phyloP scores from a whole-genome alignment of 2,797 vertebrate species.

The Pristis pectinata region DNA sequence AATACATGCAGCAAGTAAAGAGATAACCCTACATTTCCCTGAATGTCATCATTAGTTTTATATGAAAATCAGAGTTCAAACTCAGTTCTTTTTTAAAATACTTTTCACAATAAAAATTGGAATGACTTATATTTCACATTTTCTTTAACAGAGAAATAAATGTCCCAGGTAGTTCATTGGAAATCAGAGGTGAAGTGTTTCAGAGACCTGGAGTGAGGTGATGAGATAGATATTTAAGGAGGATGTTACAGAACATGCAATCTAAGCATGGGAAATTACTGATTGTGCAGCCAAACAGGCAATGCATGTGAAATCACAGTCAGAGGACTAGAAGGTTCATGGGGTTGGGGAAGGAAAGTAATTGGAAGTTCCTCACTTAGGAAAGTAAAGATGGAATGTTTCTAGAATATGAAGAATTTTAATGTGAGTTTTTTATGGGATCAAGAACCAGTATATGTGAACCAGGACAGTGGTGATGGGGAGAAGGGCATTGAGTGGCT shows the following conservation, averaged over 20 bases:
- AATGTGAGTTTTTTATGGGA: background rate
- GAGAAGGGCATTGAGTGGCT: background rate
- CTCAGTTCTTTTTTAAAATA: background rate
- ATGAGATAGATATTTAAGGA: background rate
- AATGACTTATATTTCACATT: background rate
- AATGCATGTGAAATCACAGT: background rate
- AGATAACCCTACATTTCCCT: background rate
- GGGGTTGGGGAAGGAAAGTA: background rate
- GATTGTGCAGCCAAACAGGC: background rate
- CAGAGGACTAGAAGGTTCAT: background rate
- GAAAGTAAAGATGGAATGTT: background rate
- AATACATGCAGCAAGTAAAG: background rate
- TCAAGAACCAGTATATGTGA: background rate
- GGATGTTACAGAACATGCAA: background rate
- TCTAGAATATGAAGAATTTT: background rate
- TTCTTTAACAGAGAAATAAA: background rate
- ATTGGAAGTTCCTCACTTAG: background rate
- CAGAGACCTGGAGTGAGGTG: background rate
- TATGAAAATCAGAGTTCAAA: background rate
- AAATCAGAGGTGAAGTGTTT: background rate
- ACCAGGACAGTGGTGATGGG: background rate
- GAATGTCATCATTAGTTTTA: background rate
- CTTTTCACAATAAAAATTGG: background rate
- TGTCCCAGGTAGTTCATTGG: background rate
- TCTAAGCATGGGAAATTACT: background rate